These are phyloP conservation scores for Panzeria rudis DNA, from an alignment of 2,888 invertebrate species.

Conservation along the genomic window DNA sequence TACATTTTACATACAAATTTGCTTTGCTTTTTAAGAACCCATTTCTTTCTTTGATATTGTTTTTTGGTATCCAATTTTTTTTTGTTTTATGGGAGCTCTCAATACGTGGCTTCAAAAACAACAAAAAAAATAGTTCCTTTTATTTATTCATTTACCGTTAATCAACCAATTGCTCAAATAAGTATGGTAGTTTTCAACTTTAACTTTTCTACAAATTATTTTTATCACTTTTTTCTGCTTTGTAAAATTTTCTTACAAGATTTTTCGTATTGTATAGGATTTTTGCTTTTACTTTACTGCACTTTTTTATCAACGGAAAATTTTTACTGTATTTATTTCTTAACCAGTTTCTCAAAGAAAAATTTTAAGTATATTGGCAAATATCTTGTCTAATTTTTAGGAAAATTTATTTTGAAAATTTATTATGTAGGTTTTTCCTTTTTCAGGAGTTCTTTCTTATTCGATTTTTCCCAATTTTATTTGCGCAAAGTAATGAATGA, in stretches of 20 bases:
- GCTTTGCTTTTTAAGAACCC: constrained; percentile 55
- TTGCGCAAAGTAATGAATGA: constrained; percentile 64
- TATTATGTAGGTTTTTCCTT: constrained; percentile 29
- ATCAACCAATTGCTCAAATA: constrained; percentile 30
- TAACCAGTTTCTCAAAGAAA: background rate
- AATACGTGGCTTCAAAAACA: constrained; percentile 63
- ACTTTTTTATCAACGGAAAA: background rate
- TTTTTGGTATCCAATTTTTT: constrained; percentile 46
- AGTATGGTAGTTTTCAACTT: constrained; percentile 19
- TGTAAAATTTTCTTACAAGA: constrained; percentile 61
- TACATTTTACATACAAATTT: constrained; percentile 46
- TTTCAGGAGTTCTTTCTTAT: constrained; percentile 68
- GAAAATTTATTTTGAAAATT: constrained; percentile 21
- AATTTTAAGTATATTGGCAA: constrained; percentile 2
- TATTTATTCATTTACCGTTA: constrained; percentile 46
- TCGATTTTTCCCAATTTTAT: constrained; percentile 74
- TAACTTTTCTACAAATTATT: constrained; percentile 34
- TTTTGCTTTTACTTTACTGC: constrained; percentile 25
- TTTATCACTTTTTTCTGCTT: constrained; percentile 55
- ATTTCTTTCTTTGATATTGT: constrained; percentile 54
- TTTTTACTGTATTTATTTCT: background rate
- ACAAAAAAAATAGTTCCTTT: constrained; percentile 5
- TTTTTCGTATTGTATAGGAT: constrained; percentile 38
- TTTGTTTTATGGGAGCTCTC: constrained; percentile 45
- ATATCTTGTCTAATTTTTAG: constrained; percentile 49